phyloP scores from a whole-genome alignment of 2,888 invertebrate genomes.

The Meghimatium bilineatum region DNA sequence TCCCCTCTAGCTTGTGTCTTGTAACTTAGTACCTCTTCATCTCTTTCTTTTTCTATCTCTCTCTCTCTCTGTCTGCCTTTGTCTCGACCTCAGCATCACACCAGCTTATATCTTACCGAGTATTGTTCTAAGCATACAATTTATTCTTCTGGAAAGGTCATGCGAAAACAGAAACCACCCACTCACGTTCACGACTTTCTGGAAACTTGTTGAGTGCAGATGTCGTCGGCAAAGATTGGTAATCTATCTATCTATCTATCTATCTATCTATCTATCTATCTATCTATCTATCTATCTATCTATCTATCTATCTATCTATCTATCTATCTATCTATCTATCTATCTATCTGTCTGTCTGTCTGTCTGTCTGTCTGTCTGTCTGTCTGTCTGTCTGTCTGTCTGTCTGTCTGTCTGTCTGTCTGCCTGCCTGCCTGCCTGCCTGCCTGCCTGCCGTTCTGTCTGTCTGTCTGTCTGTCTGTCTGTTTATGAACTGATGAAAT shows the following conservation, averaged over 20 bases:
- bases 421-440: neutral
- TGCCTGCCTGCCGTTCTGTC: neutral
- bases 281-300: slow-evolving; percentile 26
- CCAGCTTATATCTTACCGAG: neutral
- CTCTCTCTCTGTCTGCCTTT: too few relatives aligned
- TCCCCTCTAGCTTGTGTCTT: too few relatives aligned
- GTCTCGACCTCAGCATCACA: too few relatives aligned
- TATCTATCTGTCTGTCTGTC: neutral
- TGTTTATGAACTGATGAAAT: too few relatives aligned
- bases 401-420: neutral
- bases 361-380: neutral
- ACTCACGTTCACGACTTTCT: neutral
- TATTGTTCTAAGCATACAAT: neutral
- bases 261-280: slow-evolving; percentile 15
- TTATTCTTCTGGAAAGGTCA: neutral
- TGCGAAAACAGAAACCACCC: neutral
- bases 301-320: slow-evolving; percentile 26
- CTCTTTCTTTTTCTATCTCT: too few relatives aligned
- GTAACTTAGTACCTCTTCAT: too few relatives aligned
- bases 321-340: too few relatives aligned
- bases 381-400: neutral
- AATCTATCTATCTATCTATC: neutral
- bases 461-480: neutral
- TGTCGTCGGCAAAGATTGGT: neutral
- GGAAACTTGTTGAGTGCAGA: neutral